Percentiles rank a stretch among this genome's conserved stretches.
Conservation (phyloP, 1,140 invertebrate genomes). For the Acromyrmex heyeri region DNA sequence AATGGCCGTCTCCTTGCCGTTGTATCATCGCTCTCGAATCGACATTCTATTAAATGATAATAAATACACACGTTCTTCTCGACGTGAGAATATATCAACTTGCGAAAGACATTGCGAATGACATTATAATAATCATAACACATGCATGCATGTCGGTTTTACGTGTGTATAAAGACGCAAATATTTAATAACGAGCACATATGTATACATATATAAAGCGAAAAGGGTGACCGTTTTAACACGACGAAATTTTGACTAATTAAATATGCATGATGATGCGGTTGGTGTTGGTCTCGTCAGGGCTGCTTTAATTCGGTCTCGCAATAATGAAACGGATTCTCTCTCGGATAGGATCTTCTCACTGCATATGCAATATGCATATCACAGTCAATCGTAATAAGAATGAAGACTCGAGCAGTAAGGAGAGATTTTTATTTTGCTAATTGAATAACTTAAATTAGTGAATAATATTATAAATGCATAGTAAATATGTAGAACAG, state of each 20-base stretch:
- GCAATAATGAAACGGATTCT: conserved; percentile 27
- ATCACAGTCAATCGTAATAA: not conserved
- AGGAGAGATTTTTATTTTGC: not conserved
- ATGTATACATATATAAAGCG: not conserved
- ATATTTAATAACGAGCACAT: conserved; percentile 36
- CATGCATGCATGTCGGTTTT: not conserved
- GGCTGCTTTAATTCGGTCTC: conserved; percentile 31
- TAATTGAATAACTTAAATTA: conserved; percentile 19
- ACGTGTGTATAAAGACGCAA: not conserved
- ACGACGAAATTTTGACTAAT: conserved; percentile 43
- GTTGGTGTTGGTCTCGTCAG: not conserved
- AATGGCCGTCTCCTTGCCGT: conserved; percentile 27
- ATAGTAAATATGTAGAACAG: not conserved
- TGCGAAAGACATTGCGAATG: not conserved
- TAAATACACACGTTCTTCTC: conserved; percentile 7
- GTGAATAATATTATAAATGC: not conserved
- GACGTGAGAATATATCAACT: conserved; percentile 1
- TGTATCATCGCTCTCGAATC: conserved; percentile 16
- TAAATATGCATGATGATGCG: conserved; percentile 29
- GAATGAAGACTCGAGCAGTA: not conserved
- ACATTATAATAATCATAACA: conserved; percentile 25
- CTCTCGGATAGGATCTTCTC: not conserved
- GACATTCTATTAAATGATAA: conserved; percentile 39
- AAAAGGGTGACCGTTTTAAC: conserved; percentile 37
- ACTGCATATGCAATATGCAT: not conserved